phyloP scores from a whole-genome alignment of 2,797 vertebrate species.

The Paratrypauchen microcephalus region DNA sequence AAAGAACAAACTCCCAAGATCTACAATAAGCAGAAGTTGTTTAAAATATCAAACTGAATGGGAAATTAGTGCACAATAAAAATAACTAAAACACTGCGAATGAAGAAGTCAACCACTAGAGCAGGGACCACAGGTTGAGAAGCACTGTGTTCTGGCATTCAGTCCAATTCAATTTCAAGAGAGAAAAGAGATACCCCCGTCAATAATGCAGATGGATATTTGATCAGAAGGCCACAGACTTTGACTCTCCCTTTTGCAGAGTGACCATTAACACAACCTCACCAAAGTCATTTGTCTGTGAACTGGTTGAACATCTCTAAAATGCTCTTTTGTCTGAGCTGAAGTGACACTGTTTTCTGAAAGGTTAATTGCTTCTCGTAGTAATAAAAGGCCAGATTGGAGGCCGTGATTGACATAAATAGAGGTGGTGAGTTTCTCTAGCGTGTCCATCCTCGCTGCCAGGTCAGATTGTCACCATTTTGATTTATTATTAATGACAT shows the following conservation, averaged over 20 bases:
- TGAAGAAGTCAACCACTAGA: background rate
- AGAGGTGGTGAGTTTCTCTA: slow-evolving; percentile 61
- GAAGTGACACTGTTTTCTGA: slow-evolving; percentile 76
- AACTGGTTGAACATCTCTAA: slow-evolving; percentile 75
- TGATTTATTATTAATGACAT: slow-evolving; percentile 84
- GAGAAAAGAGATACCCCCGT: slow-evolving; percentile 2
- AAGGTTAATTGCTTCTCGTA: slow-evolving; percentile 79
- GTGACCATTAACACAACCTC: slow-evolving; percentile 65
- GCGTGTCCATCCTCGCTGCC: slow-evolving; percentile 61
- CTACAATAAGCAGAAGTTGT: too few species aligned
- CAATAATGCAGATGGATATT: slow-evolving; percentile 17
- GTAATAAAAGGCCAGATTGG: slow-evolving; percentile 77
- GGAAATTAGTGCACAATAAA: background rate
- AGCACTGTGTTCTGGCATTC: slow-evolving; percentile 8
- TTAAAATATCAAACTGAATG: too few species aligned
- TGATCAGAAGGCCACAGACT: slow-evolving; percentile 41
- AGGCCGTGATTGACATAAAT: slow-evolving; percentile 78
- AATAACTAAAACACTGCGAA: background rate
- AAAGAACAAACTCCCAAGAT: too few species aligned
- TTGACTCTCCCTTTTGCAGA: slow-evolving; percentile 49
- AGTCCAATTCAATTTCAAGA: slow-evolving; percentile 21
- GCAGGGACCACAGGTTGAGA: background rate
- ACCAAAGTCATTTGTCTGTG: slow-evolving; percentile 71
- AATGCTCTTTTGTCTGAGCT: slow-evolving; percentile 71
- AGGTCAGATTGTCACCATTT: slow-evolving; percentile 76